Conservation (phyloP, 2,888 invertebrate species). For the Agonopterix heracliana region DNA sequence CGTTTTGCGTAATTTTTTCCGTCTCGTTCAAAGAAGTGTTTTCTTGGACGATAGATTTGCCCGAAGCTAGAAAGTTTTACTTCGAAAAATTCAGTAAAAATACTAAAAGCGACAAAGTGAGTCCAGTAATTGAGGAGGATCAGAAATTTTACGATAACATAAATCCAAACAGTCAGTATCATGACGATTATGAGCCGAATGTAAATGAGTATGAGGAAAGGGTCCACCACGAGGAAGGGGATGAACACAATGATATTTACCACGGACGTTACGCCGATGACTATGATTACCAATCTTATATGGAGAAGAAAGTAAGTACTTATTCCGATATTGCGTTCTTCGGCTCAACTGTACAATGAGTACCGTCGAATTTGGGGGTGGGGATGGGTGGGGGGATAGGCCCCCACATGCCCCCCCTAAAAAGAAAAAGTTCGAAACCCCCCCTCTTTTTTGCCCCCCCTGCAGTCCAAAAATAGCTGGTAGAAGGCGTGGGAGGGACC, state of each 20-base stretch:
- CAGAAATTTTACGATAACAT: background rate
- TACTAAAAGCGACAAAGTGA: background rate
- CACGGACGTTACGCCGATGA: conserved; percentile 33
- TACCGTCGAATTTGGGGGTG: too few species aligned
- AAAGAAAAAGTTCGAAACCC: too few species aligned
- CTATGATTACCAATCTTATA: conserved; percentile 42
- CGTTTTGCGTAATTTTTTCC: conserved; percentile 20
- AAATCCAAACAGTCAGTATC: background rate
- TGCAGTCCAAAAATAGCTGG: too few species aligned
- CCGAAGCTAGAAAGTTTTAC: conserved; percentile 43
- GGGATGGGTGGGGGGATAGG: too few species aligned
- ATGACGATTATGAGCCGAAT: background rate
- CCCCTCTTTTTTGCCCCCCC: too few species aligned
- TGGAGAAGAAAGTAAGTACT: conserved; percentile 51
- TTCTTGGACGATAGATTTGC: conserved; percentile 58
- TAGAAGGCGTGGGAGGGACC: too few species aligned
- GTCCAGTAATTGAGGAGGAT: background rate
- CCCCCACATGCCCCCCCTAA: too few species aligned
- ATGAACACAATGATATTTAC: too few species aligned
- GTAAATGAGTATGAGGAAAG: too few species aligned
- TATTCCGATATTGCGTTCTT: too few species aligned
- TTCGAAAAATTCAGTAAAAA: conserved; percentile 33
- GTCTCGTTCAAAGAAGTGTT: conserved; percentile 31
- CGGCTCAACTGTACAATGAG: too few species aligned
- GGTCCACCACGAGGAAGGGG: too few species aligned